Conservation (phyloP, 2,797 vertebrate species). For the Saxicola maurus region DNA sequence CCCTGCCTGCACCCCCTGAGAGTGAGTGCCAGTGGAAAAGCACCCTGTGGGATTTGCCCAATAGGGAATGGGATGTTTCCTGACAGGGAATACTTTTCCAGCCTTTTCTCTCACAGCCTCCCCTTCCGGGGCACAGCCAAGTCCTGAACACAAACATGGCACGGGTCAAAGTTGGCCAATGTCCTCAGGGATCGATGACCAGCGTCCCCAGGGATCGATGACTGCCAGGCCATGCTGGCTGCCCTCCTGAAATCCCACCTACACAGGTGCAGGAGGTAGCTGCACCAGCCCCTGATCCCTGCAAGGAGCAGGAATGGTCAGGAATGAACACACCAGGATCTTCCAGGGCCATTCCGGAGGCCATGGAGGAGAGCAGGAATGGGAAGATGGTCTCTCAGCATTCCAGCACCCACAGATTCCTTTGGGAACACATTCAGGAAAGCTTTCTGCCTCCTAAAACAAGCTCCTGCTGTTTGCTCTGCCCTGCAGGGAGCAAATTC, state of each 20-base stretch:
- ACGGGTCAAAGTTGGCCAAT: not conserved
- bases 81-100: not conserved
- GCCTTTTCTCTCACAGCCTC: accelerated
- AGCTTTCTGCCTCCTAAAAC: not conserved
- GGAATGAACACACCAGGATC: not conserved
- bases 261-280: not conserved
- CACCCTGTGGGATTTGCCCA: not conserved
- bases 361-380: not conserved
- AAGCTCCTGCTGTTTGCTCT: not conserved
- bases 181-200: not conserved
- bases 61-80: not conserved
- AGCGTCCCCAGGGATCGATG: not conserved
- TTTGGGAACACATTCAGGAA: not conserved
- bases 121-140: not conserved
- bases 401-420: not conserved
- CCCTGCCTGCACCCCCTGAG: accelerated
- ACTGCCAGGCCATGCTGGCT: accelerated
- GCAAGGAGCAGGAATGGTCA: not conserved
- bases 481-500: not conserved
- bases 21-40: not conserved
- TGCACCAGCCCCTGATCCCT: not conserved
- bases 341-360: not conserved
- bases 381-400: not conserved
- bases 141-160: not conserved
- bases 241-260: not conserved